phyloP scores from a whole-genome alignment of 2,888 invertebrate genomes.

The Phyto melanocephala region DNA sequence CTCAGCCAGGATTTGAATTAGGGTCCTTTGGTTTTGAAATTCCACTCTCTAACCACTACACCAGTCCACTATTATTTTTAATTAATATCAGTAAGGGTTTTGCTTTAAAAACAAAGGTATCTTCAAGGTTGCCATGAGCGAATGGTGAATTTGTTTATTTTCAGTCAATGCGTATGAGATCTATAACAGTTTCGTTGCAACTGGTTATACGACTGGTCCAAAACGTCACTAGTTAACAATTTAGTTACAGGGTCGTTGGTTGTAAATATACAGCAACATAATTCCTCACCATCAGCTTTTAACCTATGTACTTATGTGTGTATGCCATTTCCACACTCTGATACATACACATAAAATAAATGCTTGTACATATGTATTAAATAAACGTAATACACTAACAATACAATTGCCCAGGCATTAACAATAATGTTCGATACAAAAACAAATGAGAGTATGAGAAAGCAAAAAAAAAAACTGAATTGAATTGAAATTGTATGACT shows the following conservation, averaged over 20 bases:
- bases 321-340: background rate
- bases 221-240: too few species aligned
- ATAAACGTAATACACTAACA: slow-evolving; percentile 9
- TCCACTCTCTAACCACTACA: too few species aligned
- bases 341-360: slow-evolving; percentile 19
- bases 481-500: slow-evolving; percentile 42
- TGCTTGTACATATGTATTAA: slow-evolving; percentile 42
- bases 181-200: too few species aligned
- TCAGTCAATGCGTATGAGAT: too few species aligned
- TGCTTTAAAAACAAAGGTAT: too few species aligned
- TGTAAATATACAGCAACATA: slow-evolving; percentile 20
- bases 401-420: slow-evolving; percentile 31
- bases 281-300: slow-evolving; percentile 59
- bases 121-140: too few species aligned
- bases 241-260: background rate
- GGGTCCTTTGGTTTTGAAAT: too few species aligned
- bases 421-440: slow-evolving; percentile 23
- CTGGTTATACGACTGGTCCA: too few species aligned
- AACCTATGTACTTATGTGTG: slow-evolving; percentile 27
- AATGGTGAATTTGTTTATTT: too few species aligned
- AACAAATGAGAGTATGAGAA: background rate
- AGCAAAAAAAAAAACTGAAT: background rate
- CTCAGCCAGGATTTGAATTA: too few species aligned
- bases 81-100: too few species aligned
- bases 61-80: too few species aligned